phyloP scores from a whole-genome alignment of 2,113 vertebrate species.

The Rhea pennata region DNA sequence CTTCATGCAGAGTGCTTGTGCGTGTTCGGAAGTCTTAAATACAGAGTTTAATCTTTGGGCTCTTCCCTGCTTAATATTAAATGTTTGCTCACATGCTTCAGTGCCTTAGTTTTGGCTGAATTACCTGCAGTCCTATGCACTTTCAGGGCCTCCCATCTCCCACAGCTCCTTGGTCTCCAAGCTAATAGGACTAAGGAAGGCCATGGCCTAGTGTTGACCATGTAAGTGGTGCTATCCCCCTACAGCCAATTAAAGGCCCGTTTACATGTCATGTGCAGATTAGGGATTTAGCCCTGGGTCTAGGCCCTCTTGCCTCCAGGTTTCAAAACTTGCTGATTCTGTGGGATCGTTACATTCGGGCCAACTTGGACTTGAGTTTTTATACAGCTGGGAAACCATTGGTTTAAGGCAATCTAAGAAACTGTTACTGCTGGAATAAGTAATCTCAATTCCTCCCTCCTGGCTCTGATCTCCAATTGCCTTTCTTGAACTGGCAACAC shows the following conservation, averaged over 20 bases:
- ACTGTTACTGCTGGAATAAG: background rate
- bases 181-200: background rate
- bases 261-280: background rate
- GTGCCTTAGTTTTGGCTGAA: background rate
- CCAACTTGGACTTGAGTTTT: background rate
- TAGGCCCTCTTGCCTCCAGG: background rate
- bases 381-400: background rate
- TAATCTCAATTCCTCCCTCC: background rate
- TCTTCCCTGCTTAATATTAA: background rate
- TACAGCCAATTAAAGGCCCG: background rate
- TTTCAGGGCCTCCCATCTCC: background rate
- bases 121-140: too few species aligned
- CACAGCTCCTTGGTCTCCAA: background rate
- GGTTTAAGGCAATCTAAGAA: background rate
- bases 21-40: background rate
- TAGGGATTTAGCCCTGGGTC: background rate
- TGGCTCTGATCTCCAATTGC: background rate
- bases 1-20: background rate
- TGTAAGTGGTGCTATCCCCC: background rate
- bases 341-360: fast-evolving
- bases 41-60: background rate
- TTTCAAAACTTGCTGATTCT: background rate
- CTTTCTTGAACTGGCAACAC: fast-evolving
- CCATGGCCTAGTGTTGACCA: background rate
- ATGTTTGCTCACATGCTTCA: background rate